phyloP scores from a whole-genome alignment of 2,888 invertebrate genomes.

The Netelia melanura region DNA sequence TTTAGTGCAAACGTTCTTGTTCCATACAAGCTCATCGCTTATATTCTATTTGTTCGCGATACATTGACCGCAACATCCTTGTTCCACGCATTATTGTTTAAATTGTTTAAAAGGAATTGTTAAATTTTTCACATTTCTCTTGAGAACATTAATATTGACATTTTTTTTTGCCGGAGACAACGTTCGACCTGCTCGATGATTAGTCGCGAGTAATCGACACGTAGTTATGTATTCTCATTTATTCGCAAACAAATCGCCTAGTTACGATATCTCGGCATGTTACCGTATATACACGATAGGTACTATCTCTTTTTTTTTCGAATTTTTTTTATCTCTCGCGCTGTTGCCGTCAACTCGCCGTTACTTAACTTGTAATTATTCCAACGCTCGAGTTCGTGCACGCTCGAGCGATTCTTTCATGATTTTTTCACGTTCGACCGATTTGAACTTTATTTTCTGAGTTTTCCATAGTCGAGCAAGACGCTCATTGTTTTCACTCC shows the following conservation, averaged over 20 bases:
- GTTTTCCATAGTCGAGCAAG: constrained; percentile 13
- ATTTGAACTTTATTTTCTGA: constrained; percentile 5
- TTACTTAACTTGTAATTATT: constrained; percentile 14
- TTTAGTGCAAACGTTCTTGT: too few species aligned
- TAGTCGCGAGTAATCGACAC: too few species aligned
- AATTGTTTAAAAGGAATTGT: too few species aligned
- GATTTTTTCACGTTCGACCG: neutral
- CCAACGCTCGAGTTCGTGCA: neutral
- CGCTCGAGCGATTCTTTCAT: constrained; percentile 17
- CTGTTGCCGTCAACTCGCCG: neutral
- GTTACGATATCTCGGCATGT: neutral
- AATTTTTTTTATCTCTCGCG: constrained; percentile 7
- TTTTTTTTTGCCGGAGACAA: too few species aligned
- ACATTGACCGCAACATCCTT: too few species aligned
- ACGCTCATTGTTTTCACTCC: constrained; percentile 5
- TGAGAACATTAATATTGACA: too few species aligned
- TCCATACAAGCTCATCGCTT: too few species aligned
- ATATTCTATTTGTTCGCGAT: too few species aligned
- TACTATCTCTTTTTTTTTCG: constrained; percentile 1
- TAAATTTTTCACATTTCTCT: too few species aligned
- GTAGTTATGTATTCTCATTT: too few species aligned
- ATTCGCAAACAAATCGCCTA: neutral
- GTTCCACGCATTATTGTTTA: too few species aligned
- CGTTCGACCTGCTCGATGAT: too few species aligned
- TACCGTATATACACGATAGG: constrained; percentile 15